Conservation (phyloP, 2,113 vertebrate genomes). For the Vulpes vulpes region DNA sequence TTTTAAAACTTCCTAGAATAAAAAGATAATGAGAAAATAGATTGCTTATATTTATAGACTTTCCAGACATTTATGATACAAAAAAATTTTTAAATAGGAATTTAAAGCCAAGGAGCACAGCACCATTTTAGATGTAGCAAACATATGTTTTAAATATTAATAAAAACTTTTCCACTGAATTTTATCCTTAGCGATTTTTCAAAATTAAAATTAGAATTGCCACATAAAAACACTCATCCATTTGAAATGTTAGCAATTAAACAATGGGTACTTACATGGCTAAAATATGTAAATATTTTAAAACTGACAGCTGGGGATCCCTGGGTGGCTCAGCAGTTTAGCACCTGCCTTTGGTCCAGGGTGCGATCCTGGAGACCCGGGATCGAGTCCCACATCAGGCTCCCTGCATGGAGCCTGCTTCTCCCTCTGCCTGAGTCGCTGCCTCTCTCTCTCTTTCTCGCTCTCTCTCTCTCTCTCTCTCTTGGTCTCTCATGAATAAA, state of each 20-base stretch:
- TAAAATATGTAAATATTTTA: slow-evolving; percentile 1
- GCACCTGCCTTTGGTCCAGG: too few species aligned
- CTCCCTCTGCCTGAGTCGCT: too few species aligned
- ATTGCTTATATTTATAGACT: background rate
- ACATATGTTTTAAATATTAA: slow-evolving; percentile 5
- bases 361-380: too few species aligned
- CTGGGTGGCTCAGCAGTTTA: too few species aligned
- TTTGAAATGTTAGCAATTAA: background rate
- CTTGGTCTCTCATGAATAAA: too few species aligned
- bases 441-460: too few species aligned
- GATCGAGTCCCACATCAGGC: too few species aligned
- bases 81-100: slow-evolving; percentile 11
- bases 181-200: background rate
- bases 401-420: too few species aligned
- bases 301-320: background rate
- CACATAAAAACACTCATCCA: background rate
- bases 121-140: background rate
- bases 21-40: slow-evolving; percentile 14
- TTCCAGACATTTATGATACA: background rate
- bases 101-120: background rate
- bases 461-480: too few species aligned
- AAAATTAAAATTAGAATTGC: background rate
- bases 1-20: background rate
- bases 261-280: background rate
- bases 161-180: background rate